Evolutionary conservation across 2,113 vertebrate genomes (phyloP), one percentile per base, ranked within the genome.

Genomic region (Ammodytes marinus): DNA sequence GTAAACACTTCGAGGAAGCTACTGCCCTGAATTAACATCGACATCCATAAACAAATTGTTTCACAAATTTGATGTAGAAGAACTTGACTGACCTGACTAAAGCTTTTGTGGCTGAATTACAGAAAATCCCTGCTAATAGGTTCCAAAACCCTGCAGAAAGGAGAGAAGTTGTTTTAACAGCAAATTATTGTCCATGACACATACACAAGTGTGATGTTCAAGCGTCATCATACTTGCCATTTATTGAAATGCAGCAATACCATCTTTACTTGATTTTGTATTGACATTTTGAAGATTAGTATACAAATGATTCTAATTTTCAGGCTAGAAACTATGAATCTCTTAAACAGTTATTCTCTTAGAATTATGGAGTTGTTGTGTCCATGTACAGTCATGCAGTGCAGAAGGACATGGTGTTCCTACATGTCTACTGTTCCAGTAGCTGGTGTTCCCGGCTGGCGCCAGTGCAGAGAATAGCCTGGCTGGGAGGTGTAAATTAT

Each of bases 401-500:
- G 68, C 67, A 86, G 73, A 66, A 74, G 91, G 83, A 91, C 91
- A 85, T 43, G 10, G 67, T 85, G 91, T 92, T 89, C 87, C 81
- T 75, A 39, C 77, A 80, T 75, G 83, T 83, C 77, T 80, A 63
- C 69, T 80, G 84, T 88, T 91, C 88, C 71, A 84, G 90, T 90
- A 91, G 85, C 78, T 65, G 61, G 73, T 90, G 83, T 86, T 92
- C 86, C 74, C 80, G 64, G 46, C 79, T 83, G 82, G 82, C 78
- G 83, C 89, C 89, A 84, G 75, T 45, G 85, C 86, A 90, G 55
- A 87, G 87, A 90, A 88, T 82, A 89, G 83, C 84, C 84, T 80
- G 71, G 78, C 83, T 91, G 79, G 78, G 71, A 89, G 86, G 89
- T 90, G 89, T 94, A 90, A 94, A 95, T 95, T 92, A 95, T 94